Conservation (phyloP, 2,888 invertebrate species). For the Phalera bucephala region DNA sequence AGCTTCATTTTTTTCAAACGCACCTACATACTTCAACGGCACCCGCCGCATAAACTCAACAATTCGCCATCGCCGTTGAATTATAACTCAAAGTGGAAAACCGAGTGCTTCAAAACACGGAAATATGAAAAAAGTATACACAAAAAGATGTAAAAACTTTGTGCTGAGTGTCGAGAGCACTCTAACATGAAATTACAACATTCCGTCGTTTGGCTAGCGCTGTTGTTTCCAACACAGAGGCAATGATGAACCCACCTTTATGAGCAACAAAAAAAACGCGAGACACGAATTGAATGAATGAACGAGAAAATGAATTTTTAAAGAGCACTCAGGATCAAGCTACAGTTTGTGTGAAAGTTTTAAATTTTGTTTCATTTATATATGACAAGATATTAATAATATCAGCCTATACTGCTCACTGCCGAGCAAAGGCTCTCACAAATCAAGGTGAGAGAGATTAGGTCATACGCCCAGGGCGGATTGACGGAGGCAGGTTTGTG, state of each 20-base stretch:
- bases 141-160: slow-evolving; percentile 27
- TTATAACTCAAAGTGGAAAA: not conserved
- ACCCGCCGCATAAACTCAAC: too few species aligned
- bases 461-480: too few species aligned
- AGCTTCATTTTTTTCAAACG: too few species aligned
- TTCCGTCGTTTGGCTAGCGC: slow-evolving; percentile 22
- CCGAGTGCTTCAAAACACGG: not conserved
- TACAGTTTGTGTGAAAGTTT: slow-evolving; percentile 2
- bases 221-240: slow-evolving; percentile 43
- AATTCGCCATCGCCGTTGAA: not conserved
- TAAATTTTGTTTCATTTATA: too few species aligned
- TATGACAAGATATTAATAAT: too few species aligned
- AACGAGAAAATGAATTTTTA: not conserved
- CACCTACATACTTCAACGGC: too few species aligned
- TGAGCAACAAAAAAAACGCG: not conserved
- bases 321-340: slow-evolving; percentile 1
- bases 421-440: too few species aligned
- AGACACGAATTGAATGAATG: too few species aligned
- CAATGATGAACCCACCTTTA: slow-evolving; percentile 12
- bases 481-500: too few species aligned
- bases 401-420: too few species aligned
- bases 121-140: slow-evolving; percentile 25
- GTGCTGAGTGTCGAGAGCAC: slow-evolving; percentile 16
- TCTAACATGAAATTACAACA: slow-evolving; percentile 47
- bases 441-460: too few species aligned